Evolutionary conservation across 2,797 vertebrate genomes (phyloP).

Genomic region (Rhodeus uyekii): DNA sequence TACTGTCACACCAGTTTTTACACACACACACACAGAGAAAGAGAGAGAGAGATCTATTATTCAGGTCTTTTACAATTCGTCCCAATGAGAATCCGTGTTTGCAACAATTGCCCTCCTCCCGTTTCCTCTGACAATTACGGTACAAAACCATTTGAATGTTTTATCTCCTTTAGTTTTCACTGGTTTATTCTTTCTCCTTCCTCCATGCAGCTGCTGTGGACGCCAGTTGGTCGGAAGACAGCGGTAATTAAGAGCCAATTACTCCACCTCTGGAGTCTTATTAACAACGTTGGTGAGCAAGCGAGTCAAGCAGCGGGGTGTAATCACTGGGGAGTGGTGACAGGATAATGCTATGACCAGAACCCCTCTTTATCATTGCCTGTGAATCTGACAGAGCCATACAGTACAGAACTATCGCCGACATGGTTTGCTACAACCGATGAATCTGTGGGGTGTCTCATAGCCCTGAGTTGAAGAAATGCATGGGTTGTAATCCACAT

Average conservation of each 20-base stretch:
- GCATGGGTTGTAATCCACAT: neutral
- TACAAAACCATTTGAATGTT: constrained; percentile 61
- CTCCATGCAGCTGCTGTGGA: constrained; percentile 69
- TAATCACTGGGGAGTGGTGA: constrained; percentile 67
- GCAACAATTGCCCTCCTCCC: constrained; percentile 53
- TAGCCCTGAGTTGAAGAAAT: neutral
- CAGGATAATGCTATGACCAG: constrained; percentile 63
- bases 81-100: constrained; percentile 55
- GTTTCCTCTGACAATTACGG: constrained; percentile 65
- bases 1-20: constrained; percentile 46
- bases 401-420: neutral
- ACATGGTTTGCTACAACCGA: neutral
- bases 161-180: constrained; percentile 55
- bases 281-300: constrained; percentile 65
- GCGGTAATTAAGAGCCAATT: constrained; percentile 77
- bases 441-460: neutral
- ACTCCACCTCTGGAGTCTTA: constrained; percentile 71
- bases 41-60: constrained; percentile 58
- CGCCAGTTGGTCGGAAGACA: constrained; percentile 68
- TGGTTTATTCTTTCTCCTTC: constrained; percentile 42
- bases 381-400: constrained; percentile 30
- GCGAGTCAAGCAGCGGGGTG: constrained; percentile 63
- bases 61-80: constrained; percentile 61
- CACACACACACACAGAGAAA: constrained; percentile 30
- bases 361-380: constrained; percentile 61